Percentiles rank a stretch among this genome's conserved stretches.
Conservation (phyloP, 2,888 invertebrate species). For the Biston betularia region DNA sequence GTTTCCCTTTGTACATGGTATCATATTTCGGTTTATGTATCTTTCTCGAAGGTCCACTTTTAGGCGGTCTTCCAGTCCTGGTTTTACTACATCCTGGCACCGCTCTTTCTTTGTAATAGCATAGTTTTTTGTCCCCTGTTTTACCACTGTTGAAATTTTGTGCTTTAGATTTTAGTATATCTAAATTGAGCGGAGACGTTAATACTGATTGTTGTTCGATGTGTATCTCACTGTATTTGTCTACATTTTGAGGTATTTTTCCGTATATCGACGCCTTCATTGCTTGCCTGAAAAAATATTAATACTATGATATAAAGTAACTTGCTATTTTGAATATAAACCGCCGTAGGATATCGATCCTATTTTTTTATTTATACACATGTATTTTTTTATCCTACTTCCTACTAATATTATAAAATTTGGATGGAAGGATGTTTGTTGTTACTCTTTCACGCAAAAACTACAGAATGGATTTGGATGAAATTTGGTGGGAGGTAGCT, state of each 20-base stretch:
- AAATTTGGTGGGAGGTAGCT: too few relatives aligned
- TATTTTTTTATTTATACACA: too few relatives aligned
- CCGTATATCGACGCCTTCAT: conserved; percentile 51
- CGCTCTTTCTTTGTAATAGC: too few relatives aligned
- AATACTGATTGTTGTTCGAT: neutral
- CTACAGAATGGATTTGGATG: too few relatives aligned
- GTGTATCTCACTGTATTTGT: conserved; percentile 1
- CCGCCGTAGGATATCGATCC: too few relatives aligned
- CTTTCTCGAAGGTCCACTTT: conserved; percentile 49
- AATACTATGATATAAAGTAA: neutral
- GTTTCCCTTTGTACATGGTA: conserved; percentile 55
- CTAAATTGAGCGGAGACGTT: neutral
- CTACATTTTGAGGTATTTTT: conserved; percentile 29
- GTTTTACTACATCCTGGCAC: conserved; percentile 25
- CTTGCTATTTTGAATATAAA: too few relatives aligned
- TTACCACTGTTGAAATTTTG: conserved; percentile 5
- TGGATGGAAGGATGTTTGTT: too few relatives aligned
- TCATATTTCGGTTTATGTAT: conserved; percentile 14
- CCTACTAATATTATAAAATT: too few relatives aligned
- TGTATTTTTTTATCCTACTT: too few relatives aligned
- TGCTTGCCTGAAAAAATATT: conserved; percentile 57
- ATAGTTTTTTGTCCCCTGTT: neutral
- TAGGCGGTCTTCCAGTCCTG: conserved; percentile 46
- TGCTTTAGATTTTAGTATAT: conserved; percentile 5
- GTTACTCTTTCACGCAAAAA: too few relatives aligned